A percentile compares a stretch with the other conserved stretches of the same genome.
Conservation (phyloP, 2,888 invertebrate species). For the Agrenia bidenticulata region DNA sequence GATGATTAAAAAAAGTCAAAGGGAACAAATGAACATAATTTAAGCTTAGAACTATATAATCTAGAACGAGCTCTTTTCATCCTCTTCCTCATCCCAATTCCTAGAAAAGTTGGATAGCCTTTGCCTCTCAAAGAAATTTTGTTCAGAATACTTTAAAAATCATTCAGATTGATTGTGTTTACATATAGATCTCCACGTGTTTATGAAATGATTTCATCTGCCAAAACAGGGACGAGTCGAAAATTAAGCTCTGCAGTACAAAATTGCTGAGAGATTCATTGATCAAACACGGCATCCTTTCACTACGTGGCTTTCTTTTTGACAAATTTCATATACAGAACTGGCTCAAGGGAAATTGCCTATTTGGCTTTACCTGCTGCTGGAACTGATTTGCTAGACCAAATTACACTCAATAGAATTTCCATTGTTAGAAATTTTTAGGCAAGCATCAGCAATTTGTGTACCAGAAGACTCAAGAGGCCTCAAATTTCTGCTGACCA, state of each 20-base stretch:
- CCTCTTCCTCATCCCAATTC: no score
- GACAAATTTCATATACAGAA: not conserved
- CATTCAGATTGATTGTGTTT: no score
- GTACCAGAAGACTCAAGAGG: not conserved
- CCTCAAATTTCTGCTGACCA: slow-evolving; percentile 11
- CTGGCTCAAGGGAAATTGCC: not conserved
- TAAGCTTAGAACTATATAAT: no score
- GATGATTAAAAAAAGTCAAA: no score
- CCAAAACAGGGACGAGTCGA: not conserved
- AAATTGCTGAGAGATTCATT: not conserved
- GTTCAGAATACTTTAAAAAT: no score
- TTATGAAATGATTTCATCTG: no score
- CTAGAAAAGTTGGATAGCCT: no score
- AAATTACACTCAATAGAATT: slow-evolving; percentile 14
- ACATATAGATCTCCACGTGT: no score
- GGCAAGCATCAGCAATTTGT: not conserved
- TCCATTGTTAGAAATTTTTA: slow-evolving; percentile 4
- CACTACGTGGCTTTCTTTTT: not conserved
- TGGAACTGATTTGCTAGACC: slow-evolving; percentile 14
- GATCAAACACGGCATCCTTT: slow-evolving; percentile 1
- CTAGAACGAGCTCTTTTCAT: no score
- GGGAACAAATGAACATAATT: no score
- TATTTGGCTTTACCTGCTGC: slow-evolving; percentile 1
- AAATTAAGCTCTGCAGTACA: not conserved
- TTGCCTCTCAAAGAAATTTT: no score